These are phyloP conservation scores for Papilio aristodemus DNA, from an alignment of 1,140 invertebrate genomes.

Conservation along the genomic window DNA sequence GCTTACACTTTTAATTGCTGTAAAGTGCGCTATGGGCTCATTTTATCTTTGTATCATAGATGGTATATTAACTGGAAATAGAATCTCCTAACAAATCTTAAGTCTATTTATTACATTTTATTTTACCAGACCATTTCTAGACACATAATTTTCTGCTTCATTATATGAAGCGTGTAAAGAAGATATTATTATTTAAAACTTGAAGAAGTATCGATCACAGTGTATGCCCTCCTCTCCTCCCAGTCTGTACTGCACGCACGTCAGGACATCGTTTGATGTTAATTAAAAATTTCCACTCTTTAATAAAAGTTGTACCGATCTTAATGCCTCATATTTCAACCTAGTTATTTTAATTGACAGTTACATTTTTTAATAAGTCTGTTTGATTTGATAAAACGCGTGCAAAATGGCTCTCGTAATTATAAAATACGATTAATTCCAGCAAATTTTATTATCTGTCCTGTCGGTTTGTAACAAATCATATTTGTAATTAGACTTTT, in stretches of 20 bases:
- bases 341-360: constrained; percentile 8
- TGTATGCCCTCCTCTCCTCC: not conserved
- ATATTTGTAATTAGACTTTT: not conserved
- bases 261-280: constrained; percentile 26
- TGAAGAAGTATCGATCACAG: constrained; percentile 21
- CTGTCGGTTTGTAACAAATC: not conserved
- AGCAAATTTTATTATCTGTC: not conserved
- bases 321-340: constrained; percentile 17
- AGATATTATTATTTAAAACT: constrained; percentile 5
- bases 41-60: too few relatives aligned
- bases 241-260: not conserved
- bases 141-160: not conserved
- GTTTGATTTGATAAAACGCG: not conserved
- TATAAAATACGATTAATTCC: not conserved
- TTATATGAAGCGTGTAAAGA: not conserved
- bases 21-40: too few relatives aligned
- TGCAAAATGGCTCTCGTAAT: not conserved
- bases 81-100: not conserved
- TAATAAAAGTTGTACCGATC: constrained; percentile 17
- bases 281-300: constrained; percentile 29
- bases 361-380: not conserved
- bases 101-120: not conserved
- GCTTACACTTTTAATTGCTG: too few relatives aligned
- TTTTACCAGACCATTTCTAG: not conserved
- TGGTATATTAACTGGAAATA: not conserved